Conservation (phyloP, 2,113 vertebrate species). For the Brachyistius frenatus region DNA sequence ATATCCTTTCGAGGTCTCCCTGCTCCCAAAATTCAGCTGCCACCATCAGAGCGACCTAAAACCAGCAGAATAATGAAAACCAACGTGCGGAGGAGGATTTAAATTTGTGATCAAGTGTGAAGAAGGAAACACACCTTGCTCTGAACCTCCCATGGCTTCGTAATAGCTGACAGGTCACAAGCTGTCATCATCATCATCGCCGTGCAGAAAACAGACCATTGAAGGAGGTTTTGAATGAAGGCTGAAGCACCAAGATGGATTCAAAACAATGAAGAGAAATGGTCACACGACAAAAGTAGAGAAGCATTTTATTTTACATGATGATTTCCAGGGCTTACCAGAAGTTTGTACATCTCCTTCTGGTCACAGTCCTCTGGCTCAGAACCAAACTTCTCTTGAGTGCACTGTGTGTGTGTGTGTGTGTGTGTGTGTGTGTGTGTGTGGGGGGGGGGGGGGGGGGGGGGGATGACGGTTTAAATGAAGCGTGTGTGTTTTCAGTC, state of each 20-base stretch:
- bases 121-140: conserved; percentile 85
- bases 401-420: no score
- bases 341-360: conserved; percentile 89
- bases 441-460: no score
- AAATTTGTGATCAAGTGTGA: neutral
- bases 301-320: conserved; percentile 84
- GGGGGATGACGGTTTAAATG: neutral
- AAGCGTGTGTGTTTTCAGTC: neutral
- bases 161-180: conserved; percentile 94
- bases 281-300: neutral
- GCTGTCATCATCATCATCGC: conserved; percentile 99
- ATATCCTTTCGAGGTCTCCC: conserved; percentile 92
- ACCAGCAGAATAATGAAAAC: conserved; percentile 32
- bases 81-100: neutral
- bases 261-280: neutral
- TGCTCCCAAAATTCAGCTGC: conserved; percentile 97
- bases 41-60: conserved; percentile 93
- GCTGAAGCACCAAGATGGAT: neutral
- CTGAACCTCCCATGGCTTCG: conserved; percentile 96
- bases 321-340: conserved; percentile 88
- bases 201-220: conserved; percentile 73
- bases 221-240: neutral
- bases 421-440: no score
- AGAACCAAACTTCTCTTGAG: conserved; percentile 89
- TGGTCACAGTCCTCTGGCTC: conserved; percentile 90